These are phyloP conservation scores for Orestias chungarensis DNA, from an alignment of 2,797 vertebrate species.

Conservation along the genomic window DNA sequence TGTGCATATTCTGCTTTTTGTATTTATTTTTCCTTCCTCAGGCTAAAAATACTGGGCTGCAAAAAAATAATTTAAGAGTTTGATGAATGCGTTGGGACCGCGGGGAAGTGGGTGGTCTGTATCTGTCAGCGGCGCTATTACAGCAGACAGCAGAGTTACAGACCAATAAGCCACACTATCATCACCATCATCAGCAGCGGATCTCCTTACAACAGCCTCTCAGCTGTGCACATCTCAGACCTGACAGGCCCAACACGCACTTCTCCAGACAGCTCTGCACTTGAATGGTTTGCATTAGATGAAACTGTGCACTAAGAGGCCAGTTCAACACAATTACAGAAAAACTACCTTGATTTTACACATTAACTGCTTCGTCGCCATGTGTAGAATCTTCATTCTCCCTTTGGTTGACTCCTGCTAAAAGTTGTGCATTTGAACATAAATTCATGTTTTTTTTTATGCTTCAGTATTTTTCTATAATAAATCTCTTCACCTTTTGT, in stretches of 20 bases:
- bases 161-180: conserved; percentile 75
- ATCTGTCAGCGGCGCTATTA: conserved; percentile 74
- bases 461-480: rapidly evolving
- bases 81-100: conserved; percentile 73
- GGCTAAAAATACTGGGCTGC: conserved; percentile 46
- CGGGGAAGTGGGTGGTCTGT: conserved; percentile 75
- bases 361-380: neutral
- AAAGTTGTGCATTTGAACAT: neutral
- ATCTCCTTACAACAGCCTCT: conserved; percentile 73
- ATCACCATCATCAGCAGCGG: conserved; percentile 74
- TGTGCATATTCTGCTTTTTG: conserved; percentile 44
- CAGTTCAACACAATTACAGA: neutral
- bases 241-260: conserved; percentile 66
- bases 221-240: conserved; percentile 67
- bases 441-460: neutral
- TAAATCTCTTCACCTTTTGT: neutral
- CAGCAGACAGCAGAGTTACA: conserved; percentile 74
- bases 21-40: conserved; percentile 56
- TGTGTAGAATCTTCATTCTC: neutral
- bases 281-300: conserved; percentile 43
- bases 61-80: conserved; percentile 44
- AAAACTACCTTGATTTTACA: neutral
- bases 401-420: neutral
- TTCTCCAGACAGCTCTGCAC: conserved; percentile 55
- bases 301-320: conserved; percentile 34